These are phyloP conservation scores for Schizothorax lantsangensis DNA, from an alignment of 2,797 vertebrate genomes.

Conservation along the genomic window DNA sequence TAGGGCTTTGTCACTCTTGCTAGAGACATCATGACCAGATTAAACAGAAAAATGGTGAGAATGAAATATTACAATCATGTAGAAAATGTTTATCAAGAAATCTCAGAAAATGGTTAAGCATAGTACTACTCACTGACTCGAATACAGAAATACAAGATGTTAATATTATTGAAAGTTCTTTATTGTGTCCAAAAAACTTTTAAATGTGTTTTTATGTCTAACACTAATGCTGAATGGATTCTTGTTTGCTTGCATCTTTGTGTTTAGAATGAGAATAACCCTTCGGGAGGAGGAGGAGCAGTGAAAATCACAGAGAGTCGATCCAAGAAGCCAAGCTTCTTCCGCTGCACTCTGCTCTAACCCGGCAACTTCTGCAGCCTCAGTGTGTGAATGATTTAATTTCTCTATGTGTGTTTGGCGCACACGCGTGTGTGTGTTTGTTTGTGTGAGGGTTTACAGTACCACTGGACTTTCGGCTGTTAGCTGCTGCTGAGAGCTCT, in stretches of 20 bases:
- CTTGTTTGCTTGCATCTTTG: slow-evolving; percentile 34
- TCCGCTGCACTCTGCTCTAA: slow-evolving; percentile 93
- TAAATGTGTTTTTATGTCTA: background rate
- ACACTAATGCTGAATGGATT: slow-evolving; percentile 18
- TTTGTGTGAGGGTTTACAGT: slow-evolving; percentile 74
- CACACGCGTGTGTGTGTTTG: background rate
- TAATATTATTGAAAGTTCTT: background rate
- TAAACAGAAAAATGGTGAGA: slow-evolving; percentile 96
- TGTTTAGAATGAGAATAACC: slow-evolving; percentile 86
- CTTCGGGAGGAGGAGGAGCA: slow-evolving; percentile 84
- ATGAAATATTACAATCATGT: background rate
- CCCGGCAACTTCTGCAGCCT: slow-evolving; percentile 12
- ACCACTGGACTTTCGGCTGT: slow-evolving; percentile 76
- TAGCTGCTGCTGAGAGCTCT: slow-evolving; percentile 84
- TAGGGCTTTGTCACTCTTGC: slow-evolving; percentile 97
- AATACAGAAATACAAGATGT: background rate
- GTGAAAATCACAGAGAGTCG: slow-evolving; percentile 96
- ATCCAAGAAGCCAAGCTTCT: slow-evolving; percentile 94
- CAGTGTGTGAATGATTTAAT: slow-evolving; percentile 7
- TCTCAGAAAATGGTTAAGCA: background rate
- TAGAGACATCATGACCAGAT: slow-evolving; percentile 96
- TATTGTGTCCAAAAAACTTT: background rate
- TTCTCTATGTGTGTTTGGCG: background rate
- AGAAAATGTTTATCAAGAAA: background rate
- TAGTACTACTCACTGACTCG: too few species aligned